A percentile compares a stretch with the other conserved stretches of the same genome.
Conservation (phyloP, 2,797 vertebrate genomes). For the Tamandua tetradactyla region DNA sequence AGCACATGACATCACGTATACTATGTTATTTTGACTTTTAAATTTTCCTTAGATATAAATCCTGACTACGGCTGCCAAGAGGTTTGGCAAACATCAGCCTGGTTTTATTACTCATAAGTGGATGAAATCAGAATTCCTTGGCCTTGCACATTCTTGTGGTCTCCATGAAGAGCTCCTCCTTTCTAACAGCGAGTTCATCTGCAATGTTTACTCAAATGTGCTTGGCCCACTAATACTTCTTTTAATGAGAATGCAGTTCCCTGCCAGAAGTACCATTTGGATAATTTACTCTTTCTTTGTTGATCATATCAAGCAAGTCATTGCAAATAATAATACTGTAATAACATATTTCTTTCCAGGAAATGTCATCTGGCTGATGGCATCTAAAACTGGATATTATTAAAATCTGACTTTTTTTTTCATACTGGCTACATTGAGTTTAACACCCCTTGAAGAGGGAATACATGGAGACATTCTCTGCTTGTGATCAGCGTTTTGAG, state of each 20-base stretch:
- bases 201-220: slow-evolving; percentile 45
- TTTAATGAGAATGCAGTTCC: slow-evolving; percentile 49
- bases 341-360: slow-evolving; percentile 69
- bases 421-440: not conserved
- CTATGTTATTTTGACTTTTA: slow-evolving; percentile 48
- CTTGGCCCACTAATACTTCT: not conserved
- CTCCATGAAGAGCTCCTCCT: not conserved
- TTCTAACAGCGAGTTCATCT: slow-evolving; percentile 32
- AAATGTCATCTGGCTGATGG: slow-evolving; percentile 49
- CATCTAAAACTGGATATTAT: slow-evolving; percentile 56
- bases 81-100: slow-evolving; percentile 36
- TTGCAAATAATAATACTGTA: slow-evolving; percentile 72
- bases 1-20: not conserved
- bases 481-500: slow-evolving; percentile 45
- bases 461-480: not conserved
- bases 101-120: not conserved
- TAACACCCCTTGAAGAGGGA: slow-evolving; percentile 56
- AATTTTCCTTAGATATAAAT: slow-evolving; percentile 48
- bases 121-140: slow-evolving; percentile 41
- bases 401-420: slow-evolving; percentile 44
- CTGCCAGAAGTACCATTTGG: slow-evolving; percentile 72
- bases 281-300: slow-evolving; percentile 69
- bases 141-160: slow-evolving; percentile 49
- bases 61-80: slow-evolving; percentile 26
- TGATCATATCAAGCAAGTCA: slow-evolving; percentile 66